Conservation (phyloP, 2,113 vertebrate genomes). For the Gadus macrocephalus region DNA sequence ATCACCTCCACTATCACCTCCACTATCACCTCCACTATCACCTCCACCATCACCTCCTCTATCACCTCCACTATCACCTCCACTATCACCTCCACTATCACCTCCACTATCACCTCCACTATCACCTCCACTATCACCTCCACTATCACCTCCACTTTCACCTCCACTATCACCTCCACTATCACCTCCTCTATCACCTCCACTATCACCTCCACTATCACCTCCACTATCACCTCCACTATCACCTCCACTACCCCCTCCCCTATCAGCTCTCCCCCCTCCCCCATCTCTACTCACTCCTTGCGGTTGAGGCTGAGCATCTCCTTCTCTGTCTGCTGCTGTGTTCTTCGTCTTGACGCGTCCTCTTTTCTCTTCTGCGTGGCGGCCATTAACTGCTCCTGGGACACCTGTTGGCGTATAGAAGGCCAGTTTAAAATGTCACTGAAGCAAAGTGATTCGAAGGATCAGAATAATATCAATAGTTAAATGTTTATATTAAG, state of each 20-base stretch:
- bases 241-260: background rate
- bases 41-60: too few species aligned
- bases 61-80: too few species aligned
- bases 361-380: conserved; percentile 49
- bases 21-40: too few species aligned
- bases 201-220: background rate
- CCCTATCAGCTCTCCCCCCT: background rate
- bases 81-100: too few species aligned
- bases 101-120: too few species aligned
- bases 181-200: background rate
- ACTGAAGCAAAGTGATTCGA: too few species aligned
- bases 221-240: background rate
- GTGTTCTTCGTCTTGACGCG: conserved; percentile 54
- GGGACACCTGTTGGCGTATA: conserved; percentile 41
- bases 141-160: too few species aligned
- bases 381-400: conserved; percentile 62
- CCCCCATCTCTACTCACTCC: conserved; percentile 62
- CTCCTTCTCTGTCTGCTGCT: conserved; percentile 67
- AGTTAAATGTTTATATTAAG: too few species aligned
- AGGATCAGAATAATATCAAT: too few species aligned
- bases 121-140: too few species aligned
- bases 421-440: background rate
- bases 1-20: too few species aligned
- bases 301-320: conserved; percentile 64
- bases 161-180: background rate